These are phyloP conservation scores for Sebastes oblongus DNA, from an alignment of 2,797 vertebrate genomes.

Conservation along the genomic window DNA sequence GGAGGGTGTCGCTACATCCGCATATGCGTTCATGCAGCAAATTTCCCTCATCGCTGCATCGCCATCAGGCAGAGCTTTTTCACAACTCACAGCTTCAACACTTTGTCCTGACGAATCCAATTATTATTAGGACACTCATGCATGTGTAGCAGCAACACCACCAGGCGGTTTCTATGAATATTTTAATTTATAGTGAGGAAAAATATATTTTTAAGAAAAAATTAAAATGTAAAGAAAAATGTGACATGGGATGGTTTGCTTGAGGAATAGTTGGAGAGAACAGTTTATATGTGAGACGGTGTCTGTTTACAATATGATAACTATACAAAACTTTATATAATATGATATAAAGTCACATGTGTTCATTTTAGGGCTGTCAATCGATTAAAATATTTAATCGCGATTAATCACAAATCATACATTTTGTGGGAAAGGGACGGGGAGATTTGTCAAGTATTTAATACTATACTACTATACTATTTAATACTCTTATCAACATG, in stretches of 20 bases:
- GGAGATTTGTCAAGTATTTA: no score
- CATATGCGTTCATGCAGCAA: constrained; percentile 45
- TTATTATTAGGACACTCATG: constrained; percentile 42
- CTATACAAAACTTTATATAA: not conserved
- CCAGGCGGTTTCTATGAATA: constrained; percentile 18
- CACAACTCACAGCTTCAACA: constrained; percentile 34
- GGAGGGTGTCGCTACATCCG: not conserved
- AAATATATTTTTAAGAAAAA: not conserved
- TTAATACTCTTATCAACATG: no score
- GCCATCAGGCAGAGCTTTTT: constrained; percentile 36
- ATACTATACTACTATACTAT: no score
- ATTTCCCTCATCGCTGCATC: constrained; percentile 33
- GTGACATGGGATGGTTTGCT: not conserved
- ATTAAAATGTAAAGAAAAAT: not conserved
- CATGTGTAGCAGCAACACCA: constrained; percentile 15
- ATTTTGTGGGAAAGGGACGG: no score
- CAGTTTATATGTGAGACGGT: not conserved
- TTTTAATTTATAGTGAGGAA: not conserved
- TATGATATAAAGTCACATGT: not conserved
- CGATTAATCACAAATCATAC: no score
- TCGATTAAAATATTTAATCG: no score
- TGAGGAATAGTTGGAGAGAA: not conserved
- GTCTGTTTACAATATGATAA: not conserved
- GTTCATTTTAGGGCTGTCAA: not conserved
- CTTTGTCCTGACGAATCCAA: constrained; percentile 40